Conservation (phyloP, 2,888 invertebrate genomes). For the Diabrotica balteata region DNA sequence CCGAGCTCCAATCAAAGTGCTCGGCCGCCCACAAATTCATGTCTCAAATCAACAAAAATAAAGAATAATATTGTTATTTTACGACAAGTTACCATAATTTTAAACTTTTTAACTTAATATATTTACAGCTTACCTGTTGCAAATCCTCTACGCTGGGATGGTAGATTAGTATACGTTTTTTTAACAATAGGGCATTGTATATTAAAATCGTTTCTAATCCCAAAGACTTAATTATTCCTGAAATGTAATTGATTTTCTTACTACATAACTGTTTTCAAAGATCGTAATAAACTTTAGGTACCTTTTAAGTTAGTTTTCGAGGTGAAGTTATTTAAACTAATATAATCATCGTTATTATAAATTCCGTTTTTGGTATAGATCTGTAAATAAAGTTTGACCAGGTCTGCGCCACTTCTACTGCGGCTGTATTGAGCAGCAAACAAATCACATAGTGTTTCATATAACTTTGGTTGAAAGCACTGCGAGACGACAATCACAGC, state of each 20-base stretch:
- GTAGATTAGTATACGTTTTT: constrained; percentile 15
- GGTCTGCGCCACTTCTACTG: background rate
- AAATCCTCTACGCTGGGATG: constrained; percentile 15
- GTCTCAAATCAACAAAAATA: no score
- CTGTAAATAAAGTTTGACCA: constrained; percentile 15
- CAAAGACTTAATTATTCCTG: constrained; percentile 12
- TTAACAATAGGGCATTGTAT: constrained; percentile 14
- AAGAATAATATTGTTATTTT: no score
- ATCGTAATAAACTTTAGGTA: background rate
- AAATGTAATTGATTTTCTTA: constrained; percentile 1
- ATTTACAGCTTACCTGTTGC: constrained; percentile 5
- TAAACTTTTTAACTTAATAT: no score
- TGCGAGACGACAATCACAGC: constrained; percentile 3
- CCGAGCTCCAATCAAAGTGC: no score
- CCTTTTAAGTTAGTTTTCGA: constrained; percentile 8
- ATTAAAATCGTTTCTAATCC: constrained; percentile 15
- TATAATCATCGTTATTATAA: background rate
- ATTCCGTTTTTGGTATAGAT: constrained; percentile 9
- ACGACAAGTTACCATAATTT: no score
- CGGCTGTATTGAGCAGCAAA: background rate
- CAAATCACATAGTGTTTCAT: constrained; percentile 10
- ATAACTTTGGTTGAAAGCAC: constrained; percentile 9
- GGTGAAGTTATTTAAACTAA: constrained; percentile 4
- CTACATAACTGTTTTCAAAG: no score
- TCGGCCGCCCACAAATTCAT: no score